Conservation (phyloP, 2,888 invertebrate genomes). For the Ctena decussata region DNA sequence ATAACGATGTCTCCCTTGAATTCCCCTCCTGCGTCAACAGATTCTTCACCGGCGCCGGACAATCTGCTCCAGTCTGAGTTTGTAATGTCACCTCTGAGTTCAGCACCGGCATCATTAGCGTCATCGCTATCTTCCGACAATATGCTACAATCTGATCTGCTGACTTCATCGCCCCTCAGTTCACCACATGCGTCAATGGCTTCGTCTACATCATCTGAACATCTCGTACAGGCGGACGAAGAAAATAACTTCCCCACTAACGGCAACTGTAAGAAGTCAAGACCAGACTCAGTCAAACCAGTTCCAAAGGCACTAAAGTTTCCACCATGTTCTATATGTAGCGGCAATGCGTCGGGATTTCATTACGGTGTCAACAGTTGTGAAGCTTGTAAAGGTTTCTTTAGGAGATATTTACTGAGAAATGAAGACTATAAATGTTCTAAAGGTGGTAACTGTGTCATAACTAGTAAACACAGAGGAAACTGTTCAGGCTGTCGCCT, state of each 20-base stretch:
- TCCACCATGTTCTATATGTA: constrained; percentile 60
- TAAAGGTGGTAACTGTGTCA: constrained; percentile 48
- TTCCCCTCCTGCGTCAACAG: background rate
- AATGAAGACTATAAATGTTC: constrained; percentile 56
- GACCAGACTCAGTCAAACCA: background rate
- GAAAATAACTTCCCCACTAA: background rate
- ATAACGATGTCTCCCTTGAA: background rate
- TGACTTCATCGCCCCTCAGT: background rate
- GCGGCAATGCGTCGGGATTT: constrained; percentile 53
- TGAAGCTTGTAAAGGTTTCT: constrained; percentile 66
- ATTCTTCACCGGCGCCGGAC: background rate
- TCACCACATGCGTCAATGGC: background rate
- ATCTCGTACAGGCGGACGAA: background rate
- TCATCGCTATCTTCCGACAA: background rate
- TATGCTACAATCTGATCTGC: background rate
- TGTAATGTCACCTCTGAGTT: background rate
- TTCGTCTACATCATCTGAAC: background rate
- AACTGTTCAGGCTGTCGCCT: constrained; percentile 63
- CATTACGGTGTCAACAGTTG: constrained; percentile 64
- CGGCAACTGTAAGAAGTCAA: background rate
- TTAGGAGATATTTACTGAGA: constrained; percentile 51
- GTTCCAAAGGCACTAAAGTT: constrained; percentile 34
- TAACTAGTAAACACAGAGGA: constrained; percentile 48
- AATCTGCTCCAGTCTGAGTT: background rate
- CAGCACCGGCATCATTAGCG: background rate